Base-by-base conservation (phyloP, 1,140 invertebrate genomes). In the Heliconius hewitsoni region DNA sequence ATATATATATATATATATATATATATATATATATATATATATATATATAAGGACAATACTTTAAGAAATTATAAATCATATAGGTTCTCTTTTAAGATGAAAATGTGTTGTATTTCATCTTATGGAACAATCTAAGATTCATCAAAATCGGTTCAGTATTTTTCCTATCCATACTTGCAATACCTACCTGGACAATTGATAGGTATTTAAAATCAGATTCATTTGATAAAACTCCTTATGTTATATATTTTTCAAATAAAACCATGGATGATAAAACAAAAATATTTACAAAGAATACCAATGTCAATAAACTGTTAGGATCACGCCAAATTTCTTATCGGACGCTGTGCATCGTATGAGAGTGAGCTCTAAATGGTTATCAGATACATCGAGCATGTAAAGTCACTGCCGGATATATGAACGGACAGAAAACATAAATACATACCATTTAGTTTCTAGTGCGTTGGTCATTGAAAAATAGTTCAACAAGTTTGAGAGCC, bases 401-500 rank as follows among this genome's bases (percentile, higher is more conserved):
- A 76, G n/a, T 46, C 39, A 70, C 74, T n/a, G 66, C 39, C 74
- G 74, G 42, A 76, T 76, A 34, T 30, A 70, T 55, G 70, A 76
- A 76, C 46, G 60, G 74, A 76, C 74, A 70, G 60, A 76, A 76
- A 46, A 76, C 74, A 70, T 76, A 76, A 76, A 76, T 76, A 76
- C 74, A 39, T 34, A 37, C 74, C 57, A 76, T 70, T 76, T 71
- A 76, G 74, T 50, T 76, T 60, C 57, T 16, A 75, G 74, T 76
- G 74, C 71, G 19, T 76, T 76, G 57, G 57, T 66, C 34, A 34
- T 71, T 37, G 60, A 27, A 46, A 71, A 70, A 27, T 46, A 50
- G 60, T 23, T 23, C 30, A 76, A 60, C 66, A 70, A 60, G 18
- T 70, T 46, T 76, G 23, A 60, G 34, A 42, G 50, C 30, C 50